Evolutionary conservation across 2,888 invertebrate species (phyloP).

Genomic region (Rhingia campestris): DNA sequence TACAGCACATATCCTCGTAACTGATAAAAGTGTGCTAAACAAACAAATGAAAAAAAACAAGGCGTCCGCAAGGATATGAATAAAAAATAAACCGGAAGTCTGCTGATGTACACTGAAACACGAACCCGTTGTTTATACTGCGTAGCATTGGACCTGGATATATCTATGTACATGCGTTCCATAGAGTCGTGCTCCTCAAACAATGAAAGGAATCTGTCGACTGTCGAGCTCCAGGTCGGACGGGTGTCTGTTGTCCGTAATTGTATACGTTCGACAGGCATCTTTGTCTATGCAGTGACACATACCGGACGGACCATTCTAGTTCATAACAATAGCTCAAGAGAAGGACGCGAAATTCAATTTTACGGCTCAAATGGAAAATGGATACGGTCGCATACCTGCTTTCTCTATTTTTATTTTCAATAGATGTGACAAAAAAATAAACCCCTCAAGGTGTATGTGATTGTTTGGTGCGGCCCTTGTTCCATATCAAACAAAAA

Average conservation of each 20-base stretch:
- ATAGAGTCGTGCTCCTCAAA: conserved; percentile 2
- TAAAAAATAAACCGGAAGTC: conserved; percentile 66
- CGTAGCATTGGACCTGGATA: background rate
- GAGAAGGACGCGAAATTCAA: conserved; percentile 40
- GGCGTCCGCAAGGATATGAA: conserved; percentile 38
- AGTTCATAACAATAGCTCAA: conserved; percentile 25
- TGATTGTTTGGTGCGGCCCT: conserved; percentile 16
- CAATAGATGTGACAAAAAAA: background rate
- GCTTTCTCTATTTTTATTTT: conserved; percentile 19
- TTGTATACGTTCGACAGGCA: conserved; percentile 40
- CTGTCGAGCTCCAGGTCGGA: background rate
- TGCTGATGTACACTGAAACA: conserved; percentile 12
- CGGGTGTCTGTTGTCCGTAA: conserved; percentile 25
- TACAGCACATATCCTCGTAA: background rate
- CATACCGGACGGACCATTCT: conserved; percentile 25
- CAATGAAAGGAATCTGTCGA: conserved; percentile 11
- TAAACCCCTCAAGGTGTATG: conserved; percentile 5
- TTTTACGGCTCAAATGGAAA: conserved; percentile 47
- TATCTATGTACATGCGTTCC: background rate
- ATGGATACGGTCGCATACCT: background rate
- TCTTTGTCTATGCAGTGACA: conserved; percentile 45
- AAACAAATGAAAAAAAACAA: conserved; percentile 22
- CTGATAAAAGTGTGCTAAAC: conserved; percentile 18
- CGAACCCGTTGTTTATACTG: background rate
- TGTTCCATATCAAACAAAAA: background rate